These are phyloP conservation scores for Pteria penguin DNA, from an alignment of 2,888 invertebrate species.

Conservation along the genomic window DNA sequence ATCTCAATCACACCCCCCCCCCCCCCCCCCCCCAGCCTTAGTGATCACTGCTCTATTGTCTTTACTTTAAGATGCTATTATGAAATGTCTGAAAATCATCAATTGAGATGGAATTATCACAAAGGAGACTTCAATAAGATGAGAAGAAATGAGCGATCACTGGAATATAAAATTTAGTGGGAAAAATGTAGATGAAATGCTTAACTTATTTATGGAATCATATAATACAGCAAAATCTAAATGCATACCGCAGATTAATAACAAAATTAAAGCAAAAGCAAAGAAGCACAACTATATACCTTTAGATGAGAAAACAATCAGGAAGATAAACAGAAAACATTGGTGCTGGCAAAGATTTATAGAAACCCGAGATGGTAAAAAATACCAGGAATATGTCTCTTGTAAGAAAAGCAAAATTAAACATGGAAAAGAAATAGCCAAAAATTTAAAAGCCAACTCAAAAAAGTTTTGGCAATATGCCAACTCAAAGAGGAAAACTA, in stretches of 20 bases:
- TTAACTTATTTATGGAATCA: background rate
- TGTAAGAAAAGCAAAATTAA: conserved; percentile 5
- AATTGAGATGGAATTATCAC: background rate
- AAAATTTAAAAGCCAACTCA: background rate
- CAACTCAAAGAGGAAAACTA: background rate
- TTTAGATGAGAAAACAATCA: background rate
- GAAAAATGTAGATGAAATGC: background rate
- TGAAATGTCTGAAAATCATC: background rate
- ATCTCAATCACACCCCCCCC: background rate
- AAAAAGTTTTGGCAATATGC: background rate
- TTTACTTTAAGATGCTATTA: background rate
- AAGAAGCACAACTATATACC: background rate
- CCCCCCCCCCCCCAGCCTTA: background rate
- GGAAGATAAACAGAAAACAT: background rate
- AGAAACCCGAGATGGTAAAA: background rate
- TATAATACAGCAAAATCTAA: background rate
- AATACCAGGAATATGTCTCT: conserved; percentile 6
- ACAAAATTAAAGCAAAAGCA: background rate
- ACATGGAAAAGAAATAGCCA: background rate
- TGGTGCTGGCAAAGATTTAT: background rate
- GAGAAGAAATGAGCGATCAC: background rate
- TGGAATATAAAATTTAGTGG: background rate
- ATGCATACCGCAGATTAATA: background rate
- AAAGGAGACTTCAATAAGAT: background rate
- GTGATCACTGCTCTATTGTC: background rate